Base-by-base conservation (phyloP, 2,888 invertebrate species). In the Lamproptera curius region DNA sequence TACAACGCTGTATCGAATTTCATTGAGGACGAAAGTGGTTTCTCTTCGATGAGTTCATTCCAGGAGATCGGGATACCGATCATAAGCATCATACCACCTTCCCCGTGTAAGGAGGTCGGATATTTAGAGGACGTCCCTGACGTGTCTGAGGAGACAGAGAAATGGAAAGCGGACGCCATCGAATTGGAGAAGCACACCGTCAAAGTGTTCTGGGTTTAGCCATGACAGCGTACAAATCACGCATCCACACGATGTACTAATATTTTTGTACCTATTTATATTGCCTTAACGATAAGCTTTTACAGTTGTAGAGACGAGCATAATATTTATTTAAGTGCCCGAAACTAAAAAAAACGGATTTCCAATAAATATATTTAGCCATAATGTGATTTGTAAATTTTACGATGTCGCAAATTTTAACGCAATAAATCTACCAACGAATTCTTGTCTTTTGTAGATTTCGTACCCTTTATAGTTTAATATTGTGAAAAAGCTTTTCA, bases 11-110 rank as follows among this genome's bases (percentile, higher is more conserved):
- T 70, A 37, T 66, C 72, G 34, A 75, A 78, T 65, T 84, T 79
- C 51, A 73, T 84, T 42, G 95, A 95, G 70, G 94, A 95, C 62
- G 95, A 95, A 74, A 95, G 95, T 67, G 95, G 95, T 17, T 95
- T 95, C 76, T 94, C 94, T 10, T 95, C 95, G 6, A 93, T 95
- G 89, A 94, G 92, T 73, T 95, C 95, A 5, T 95, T 94, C 70
- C 94, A 95, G 77, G 95, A 95, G 67, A 91, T 94, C 38, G 94
- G 94, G 9, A 83, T 94, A 62, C 94, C 94, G 11, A 82, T 87
- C 41, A 87, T 87, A 68, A 85, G 80, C 53, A 80, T 85, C 46
- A 85, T 84, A 64, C 86, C 86, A 57, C 85, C 86, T 49, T 83
- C 86, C 15, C 86, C 86, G 10, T 76, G 80, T 47, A 81, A 85